These are phyloP conservation scores for Hapalemur alaotrensis DNA, from an alignment of 2,797 vertebrate species.

Conservation along the genomic window DNA sequence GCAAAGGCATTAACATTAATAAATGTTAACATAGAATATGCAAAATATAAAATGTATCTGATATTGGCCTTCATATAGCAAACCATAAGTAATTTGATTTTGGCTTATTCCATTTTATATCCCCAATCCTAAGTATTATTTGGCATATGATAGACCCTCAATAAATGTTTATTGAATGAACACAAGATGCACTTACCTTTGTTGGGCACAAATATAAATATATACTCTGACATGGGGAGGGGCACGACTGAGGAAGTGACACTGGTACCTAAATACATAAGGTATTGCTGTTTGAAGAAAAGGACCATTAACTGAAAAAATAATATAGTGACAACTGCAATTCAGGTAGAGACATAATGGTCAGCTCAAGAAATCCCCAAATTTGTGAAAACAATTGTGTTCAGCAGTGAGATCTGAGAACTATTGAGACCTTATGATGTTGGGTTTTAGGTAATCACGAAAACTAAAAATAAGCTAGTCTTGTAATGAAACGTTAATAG, in stretches of 20 bases:
- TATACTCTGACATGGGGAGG: background rate
- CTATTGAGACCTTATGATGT: background rate
- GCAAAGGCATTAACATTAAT: background rate
- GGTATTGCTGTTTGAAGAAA: background rate
- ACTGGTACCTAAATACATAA: background rate
- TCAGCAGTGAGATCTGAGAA: constrained; percentile 26
- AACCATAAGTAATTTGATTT: background rate
- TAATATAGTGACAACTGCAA: background rate
- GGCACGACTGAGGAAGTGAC: background rate
- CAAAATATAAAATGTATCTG: background rate
- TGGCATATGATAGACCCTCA: background rate
- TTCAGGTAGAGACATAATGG: background rate
- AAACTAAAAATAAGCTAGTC: background rate
- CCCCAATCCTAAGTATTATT: background rate
- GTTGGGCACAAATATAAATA: background rate
- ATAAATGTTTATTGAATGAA: background rate
- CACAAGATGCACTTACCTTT: background rate
- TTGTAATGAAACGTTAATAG: background rate
- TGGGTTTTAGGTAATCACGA: background rate
- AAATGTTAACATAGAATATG: background rate
- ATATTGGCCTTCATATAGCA: background rate
- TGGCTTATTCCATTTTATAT: constrained; percentile 9
- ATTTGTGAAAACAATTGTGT: constrained; percentile 27
- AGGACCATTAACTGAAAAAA: background rate
- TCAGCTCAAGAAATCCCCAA: constrained; percentile 19